Evolutionary conservation across 2,888 invertebrate genomes (phyloP), one percentile per base, ranked within the genome.

Genomic region (Panzeria rudis): DNA sequence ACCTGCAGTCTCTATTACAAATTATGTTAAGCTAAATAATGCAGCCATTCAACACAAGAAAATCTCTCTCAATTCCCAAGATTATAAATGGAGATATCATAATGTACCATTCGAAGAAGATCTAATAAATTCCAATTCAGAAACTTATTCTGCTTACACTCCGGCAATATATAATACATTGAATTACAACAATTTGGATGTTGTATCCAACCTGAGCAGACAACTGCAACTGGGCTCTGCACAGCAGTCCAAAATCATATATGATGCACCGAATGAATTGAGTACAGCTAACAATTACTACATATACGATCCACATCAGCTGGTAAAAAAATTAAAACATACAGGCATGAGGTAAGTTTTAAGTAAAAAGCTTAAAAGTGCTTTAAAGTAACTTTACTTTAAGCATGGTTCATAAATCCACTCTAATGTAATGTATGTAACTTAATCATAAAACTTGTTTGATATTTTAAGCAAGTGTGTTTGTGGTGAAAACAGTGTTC

Each of bases 231-330:
- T n/a, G 8, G 32, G 11, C 8, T 11, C 23, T 11, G 6, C 11
- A 5, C 11, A 23, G 8, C 5, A 52, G 9, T 11, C 4, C 11
- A 20, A 50, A 20, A 3, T 17, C 4, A 11, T 50, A 3, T n/a
- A 32, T 9, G 56, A 17, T 17, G 56, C 47, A 15, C 32, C 59
- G 4, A 50, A 73, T 52, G 62, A 73, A 29, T 56, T 79, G 35
- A 66, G 47, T 35, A 59, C 44, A 68, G 66, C 38, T 35, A 66
- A 68, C 56, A 50, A 44, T n/a, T 13, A 25, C 13, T 52, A 75
- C 29, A 47, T 52, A 23, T 50, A 59, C 38, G 50, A 79, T 41
- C 56, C 54, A 32, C 54, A 79, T 47, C 64, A 64, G 47, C 17
- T 38, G n/a, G 25, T 11, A 38, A 32, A 11, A 4, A 59, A 32